A percentile compares a stretch with the other conserved stretches of the same genome.
Evolutionary conservation across 2,888 invertebrate genomes (phyloP).

Genomic region (Yponomeuta evonymella): DNA sequence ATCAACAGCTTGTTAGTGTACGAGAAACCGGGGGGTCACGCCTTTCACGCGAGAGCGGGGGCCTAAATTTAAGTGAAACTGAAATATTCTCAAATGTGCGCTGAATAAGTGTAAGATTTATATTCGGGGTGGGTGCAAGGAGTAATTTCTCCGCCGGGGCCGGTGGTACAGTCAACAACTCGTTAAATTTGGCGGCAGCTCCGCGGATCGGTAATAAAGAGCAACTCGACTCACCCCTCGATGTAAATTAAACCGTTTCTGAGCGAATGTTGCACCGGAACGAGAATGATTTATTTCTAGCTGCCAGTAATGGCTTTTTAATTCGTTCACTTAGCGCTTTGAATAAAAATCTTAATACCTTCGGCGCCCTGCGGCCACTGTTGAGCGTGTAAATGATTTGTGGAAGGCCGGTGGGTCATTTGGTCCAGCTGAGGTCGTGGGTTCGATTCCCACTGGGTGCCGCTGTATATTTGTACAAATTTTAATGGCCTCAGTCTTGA

Average conservation of each 20-base stretch:
- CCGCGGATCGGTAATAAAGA: constrained; percentile 39
- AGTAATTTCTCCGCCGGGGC: constrained; percentile 19
- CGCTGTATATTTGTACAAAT: too few relatives aligned
- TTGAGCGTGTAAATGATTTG: not conserved
- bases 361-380: not conserved
- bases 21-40: too few relatives aligned
- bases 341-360: constrained; percentile 28
- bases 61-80: not conserved
- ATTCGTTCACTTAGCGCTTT: constrained; percentile 40
- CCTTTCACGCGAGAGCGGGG: not conserved
- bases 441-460: too few relatives aligned
- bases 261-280: constrained; percentile 43
- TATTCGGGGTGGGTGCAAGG: not conserved
- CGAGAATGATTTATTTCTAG: constrained; percentile 46
- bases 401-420: too few relatives aligned
- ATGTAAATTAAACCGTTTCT: constrained; percentile 50
- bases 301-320: constrained; percentile 45
- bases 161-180: constrained; percentile 30
- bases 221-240: constrained; percentile 32
- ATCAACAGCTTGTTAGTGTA: too few relatives aligned
- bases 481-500: too few relatives aligned
- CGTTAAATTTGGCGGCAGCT: constrained; percentile 30
- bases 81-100: not conserved
- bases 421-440: too few relatives aligned
- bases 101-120: not conserved